Evolutionary conservation across 2,888 invertebrate species (phyloP).

Genomic region (Zootermopsis nevadensis): DNA sequence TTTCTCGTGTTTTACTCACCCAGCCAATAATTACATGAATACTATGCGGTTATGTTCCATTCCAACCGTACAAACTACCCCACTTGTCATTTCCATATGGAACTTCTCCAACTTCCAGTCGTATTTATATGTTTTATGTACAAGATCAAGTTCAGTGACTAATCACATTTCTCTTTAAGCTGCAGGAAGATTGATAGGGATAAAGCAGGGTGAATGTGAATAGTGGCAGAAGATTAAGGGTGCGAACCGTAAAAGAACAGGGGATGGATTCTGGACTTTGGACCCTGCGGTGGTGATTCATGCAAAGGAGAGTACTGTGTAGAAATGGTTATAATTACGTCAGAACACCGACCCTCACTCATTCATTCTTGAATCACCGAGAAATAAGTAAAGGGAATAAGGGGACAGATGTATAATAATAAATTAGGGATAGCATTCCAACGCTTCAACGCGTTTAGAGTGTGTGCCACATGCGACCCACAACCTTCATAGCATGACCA

Average conservation of each 20-base stretch:
- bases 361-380: conserved; percentile 40
- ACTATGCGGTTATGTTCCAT: too few relatives aligned
- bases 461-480: conserved; percentile 34
- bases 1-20: too few relatives aligned
- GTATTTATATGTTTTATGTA: too few relatives aligned
- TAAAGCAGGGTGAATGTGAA: not conserved
- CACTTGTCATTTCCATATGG: conserved; percentile 1
- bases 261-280: not conserved
- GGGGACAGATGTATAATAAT: not conserved
- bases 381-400: not conserved
- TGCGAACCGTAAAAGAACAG: not conserved
- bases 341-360: not conserved
- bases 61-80: not conserved
- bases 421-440: conserved; percentile 27
- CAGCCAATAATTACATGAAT: too few relatives aligned
- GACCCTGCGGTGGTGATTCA: not conserved
- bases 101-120: not conserved
- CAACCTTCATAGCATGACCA: too few relatives aligned
- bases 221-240: conserved; percentile 12
- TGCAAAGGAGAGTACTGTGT: not conserved
- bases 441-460: conserved; percentile 30
- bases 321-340: not conserved
- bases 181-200: not conserved
- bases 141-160: not conserved
- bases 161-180: not conserved